phyloP scores from a whole-genome alignment of 1,140 invertebrate genomes.

The Octopus sinensis region DNA sequence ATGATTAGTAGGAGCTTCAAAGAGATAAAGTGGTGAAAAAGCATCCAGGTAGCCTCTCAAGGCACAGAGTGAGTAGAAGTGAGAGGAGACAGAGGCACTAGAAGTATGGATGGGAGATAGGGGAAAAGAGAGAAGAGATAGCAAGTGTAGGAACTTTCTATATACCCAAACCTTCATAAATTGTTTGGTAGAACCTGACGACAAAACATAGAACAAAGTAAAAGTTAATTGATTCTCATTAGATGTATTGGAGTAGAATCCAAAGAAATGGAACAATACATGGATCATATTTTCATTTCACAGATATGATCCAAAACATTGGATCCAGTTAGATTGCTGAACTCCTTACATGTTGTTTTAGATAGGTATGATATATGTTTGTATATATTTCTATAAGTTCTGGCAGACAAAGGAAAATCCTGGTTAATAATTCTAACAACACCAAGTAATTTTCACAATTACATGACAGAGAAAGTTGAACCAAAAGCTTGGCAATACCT shows the following conservation, averaged over 20 bases:
- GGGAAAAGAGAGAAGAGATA: neutral
- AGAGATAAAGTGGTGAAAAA: neutral
- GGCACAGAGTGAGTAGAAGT: neutral
- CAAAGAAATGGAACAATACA: constrained; percentile 2
- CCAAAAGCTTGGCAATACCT: no score
- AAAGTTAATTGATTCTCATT: constrained; percentile 1
- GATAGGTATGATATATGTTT: neutral
- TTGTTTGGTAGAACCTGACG: neutral
- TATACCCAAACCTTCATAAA: neutral
- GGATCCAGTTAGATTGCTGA: neutral
- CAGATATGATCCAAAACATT: neutral
- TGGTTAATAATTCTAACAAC: no score
- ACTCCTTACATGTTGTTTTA: neutral
- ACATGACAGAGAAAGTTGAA: no score
- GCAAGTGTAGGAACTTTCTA: neutral
- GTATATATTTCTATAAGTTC: no score
- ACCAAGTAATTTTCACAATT: no score
- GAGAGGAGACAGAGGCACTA: neutral
- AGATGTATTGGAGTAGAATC: constrained; percentile 1
- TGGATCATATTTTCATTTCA: neutral
- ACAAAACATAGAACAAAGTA: neutral
- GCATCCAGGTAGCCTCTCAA: neutral
- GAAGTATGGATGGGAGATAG: no score
- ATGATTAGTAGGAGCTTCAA: neutral
- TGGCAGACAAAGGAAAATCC: no score